Evolutionary conservation across 2,113 vertebrate genomes (phyloP).

Genomic region (Vanacampus margaritifer): DNA sequence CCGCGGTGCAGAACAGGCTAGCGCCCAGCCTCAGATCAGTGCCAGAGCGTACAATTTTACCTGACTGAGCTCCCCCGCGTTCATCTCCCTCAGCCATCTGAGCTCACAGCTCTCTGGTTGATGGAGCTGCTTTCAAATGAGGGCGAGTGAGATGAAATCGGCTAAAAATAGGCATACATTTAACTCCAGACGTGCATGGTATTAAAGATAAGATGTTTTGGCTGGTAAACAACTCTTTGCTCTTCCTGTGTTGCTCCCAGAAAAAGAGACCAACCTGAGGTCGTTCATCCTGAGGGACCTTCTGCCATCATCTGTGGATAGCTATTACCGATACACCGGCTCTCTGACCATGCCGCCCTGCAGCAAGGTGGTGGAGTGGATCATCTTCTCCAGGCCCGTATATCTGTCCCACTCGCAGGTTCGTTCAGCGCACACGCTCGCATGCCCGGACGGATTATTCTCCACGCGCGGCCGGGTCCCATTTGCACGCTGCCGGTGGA

Average conservation of each 20-base stretch:
- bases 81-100: conserved; percentile 45
- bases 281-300: conserved; percentile 91
- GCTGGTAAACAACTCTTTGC: conserved; percentile 1
- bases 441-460: conserved; percentile 22
- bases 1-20: conserved; percentile 32
- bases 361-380: conserved; percentile 97
- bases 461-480: conserved; percentile 40
- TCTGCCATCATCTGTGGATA: conserved; percentile 85
- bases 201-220: conserved; percentile 3
- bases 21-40: conserved; percentile 57
- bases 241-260: conserved; percentile 64
- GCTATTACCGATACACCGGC: conserved; percentile 93
- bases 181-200: not conserved
- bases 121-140: conserved; percentile 46
- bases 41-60: conserved; percentile 58
- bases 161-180: conserved; percentile 28
- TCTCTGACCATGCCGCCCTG: conserved; percentile 95
- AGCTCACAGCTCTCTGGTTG: conserved; percentile 15
- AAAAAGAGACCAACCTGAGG: conserved; percentile 95
- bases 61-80: conserved; percentile 38
- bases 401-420: conserved; percentile 94
- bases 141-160: conserved; percentile 36
- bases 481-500: conserved; percentile 46
- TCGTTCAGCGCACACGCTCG: conserved; percentile 23
- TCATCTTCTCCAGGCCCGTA: conserved; percentile 88